phyloP scores from a whole-genome alignment of 2,888 invertebrate species.

The Pherbina coryleti region DNA sequence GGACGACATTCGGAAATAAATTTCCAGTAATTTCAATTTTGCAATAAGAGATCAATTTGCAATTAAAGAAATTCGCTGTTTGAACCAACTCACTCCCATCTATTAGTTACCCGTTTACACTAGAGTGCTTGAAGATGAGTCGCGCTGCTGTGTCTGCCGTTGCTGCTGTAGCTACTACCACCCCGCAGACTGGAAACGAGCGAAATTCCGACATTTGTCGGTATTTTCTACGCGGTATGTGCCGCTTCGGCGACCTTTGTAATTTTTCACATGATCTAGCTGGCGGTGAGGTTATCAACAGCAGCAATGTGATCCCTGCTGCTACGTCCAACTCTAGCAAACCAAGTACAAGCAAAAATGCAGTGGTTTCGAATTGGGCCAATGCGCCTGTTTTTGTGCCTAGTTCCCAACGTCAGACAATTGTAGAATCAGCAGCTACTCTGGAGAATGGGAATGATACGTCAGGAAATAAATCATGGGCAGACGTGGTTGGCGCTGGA shows the following conservation, averaged over 20 bases:
- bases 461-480: conserved; percentile 58
- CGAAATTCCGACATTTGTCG: conserved; percentile 61
- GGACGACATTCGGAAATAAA: background rate
- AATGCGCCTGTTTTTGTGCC: conserved; percentile 67
- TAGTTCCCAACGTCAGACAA: conserved; percentile 48
- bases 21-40: background rate
- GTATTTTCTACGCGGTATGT: conserved; percentile 64
- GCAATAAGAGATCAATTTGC: background rate
- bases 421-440: conserved; percentile 31
- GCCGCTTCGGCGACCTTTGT: conserved; percentile 66
- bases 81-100: background rate
- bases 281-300: conserved; percentile 40
- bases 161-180: conserved; percentile 15
- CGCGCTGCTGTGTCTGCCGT: conserved; percentile 19
- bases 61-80: background rate
- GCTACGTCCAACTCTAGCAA: conserved; percentile 39
- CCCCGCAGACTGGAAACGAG: background rate
- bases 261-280: conserved; percentile 63
- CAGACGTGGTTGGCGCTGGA: conserved; percentile 62
- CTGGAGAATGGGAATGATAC: background rate
- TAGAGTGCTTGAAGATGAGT: conserved; percentile 1
- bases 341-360: conserved; percentile 56
- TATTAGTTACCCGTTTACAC: background rate
- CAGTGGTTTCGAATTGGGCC: conserved; percentile 57
- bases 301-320: background rate